Conservation (phyloP, 2,888 invertebrate genomes). For the Orgyia antiqua region DNA sequence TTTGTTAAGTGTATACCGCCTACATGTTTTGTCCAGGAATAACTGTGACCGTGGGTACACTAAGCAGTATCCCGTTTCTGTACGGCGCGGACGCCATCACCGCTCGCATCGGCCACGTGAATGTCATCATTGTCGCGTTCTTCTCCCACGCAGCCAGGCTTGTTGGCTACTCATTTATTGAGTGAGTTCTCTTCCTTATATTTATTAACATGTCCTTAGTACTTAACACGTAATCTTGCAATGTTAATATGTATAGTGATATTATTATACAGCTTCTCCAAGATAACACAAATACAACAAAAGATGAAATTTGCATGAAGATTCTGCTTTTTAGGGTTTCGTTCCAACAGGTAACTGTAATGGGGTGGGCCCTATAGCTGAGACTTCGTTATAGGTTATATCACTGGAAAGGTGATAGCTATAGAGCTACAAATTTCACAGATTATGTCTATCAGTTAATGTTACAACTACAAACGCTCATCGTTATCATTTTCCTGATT, state of each 20-base stretch:
- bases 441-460: too few relatives aligned
- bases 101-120: conserved; percentile 87
- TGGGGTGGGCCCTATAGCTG: too few relatives aligned
- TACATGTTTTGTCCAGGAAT: conserved; percentile 75
- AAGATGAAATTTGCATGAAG: too few relatives aligned
- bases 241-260: conserved; percentile 12
- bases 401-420: too few relatives aligned
- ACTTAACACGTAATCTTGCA: conserved; percentile 7
- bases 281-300: conserved; percentile 15
- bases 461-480: too few relatives aligned
- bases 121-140: conserved; percentile 90
- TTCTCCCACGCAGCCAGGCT: conserved; percentile 89
- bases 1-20: too few relatives aligned
- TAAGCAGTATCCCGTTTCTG: conserved; percentile 90
- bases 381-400: too few relatives aligned
- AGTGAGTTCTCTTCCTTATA: conserved; percentile 75
- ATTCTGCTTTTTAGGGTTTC: too few relatives aligned
- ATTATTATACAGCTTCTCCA: conserved; percentile 8
- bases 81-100: conserved; percentile 91
- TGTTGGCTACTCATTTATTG: conserved; percentile 90
- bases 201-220: conserved; percentile 15
- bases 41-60: conserved; percentile 90
- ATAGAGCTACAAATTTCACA: too few relatives aligned
- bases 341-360: too few relatives aligned
- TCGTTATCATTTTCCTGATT: too few relatives aligned